Evolutionary conservation across 2,113 vertebrate species (phyloP), one percentile per base, ranked within the genome.

Genomic region (Coregonus clupeaformis): DNA sequence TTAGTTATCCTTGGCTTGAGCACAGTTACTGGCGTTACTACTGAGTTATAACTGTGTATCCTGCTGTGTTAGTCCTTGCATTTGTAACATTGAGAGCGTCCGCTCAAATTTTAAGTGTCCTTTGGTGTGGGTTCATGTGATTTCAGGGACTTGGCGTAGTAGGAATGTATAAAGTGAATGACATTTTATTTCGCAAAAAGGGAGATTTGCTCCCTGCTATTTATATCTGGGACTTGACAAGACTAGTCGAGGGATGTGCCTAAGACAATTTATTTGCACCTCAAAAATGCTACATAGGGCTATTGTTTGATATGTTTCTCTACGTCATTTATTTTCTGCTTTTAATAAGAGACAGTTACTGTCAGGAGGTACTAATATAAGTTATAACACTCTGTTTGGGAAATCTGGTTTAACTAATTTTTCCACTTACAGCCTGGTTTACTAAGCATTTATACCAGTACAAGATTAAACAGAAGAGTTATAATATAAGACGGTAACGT

Each of bases 121-220:
- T 42, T 42, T 42, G 36, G 36, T 42, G 36, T 42, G 49, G 12
- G 55, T 1, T 36, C 52, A 45, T 77, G 71, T 71, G 4, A 70
- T 60, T 75, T 25, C 52, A 24, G n/a, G 13, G 20, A 13, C 5
- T 64, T 68, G 12, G 52, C 29, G 4, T 64, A 24, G 3, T 73
- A 20, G 47, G 74, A 77, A 69, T 77, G 42, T 69, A 68, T 45
- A 18, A 22, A 52, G 49, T 20, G 6, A 13, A 65, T 49, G 68
- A 60, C 42, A 36, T 18, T 45, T 62, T 1, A 47, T 13, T 24
- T 18, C 12, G n/a, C 22, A 36, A 60, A 20, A 36, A 13, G 45
- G 20, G 57, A 22, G 6, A 68, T 13, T 60, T 4, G 30, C 22
- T 42, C 29, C 4, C 20, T 68, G 32, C 24, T 77, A 62, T 22